Conservation (phyloP, 92 coral and sea anemone species). For the Porites cylindrica region DNA sequence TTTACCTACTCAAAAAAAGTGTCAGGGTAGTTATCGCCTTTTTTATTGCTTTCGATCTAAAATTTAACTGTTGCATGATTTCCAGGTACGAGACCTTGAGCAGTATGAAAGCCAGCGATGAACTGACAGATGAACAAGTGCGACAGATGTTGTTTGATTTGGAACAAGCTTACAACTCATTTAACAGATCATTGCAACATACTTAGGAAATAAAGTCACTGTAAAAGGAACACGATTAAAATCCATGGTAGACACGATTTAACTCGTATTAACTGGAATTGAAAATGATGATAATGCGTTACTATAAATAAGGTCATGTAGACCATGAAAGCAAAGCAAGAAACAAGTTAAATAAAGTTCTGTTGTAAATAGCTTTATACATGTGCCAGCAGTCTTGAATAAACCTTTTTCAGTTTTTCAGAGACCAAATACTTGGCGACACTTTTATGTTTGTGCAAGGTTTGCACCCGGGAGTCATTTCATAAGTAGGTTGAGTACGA, state of each 20-base stretch:
- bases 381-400: neutral
- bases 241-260: no score
- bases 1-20: no score
- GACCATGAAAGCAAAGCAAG: no score
- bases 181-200: slow-evolving; percentile 92
- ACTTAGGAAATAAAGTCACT: slow-evolving; percentile 15
- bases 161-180: slow-evolving; percentile 94
- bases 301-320: no score
- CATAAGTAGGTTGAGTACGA: no score
- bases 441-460: neutral
- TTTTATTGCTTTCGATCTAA: no score
- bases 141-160: slow-evolving; percentile 98
- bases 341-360: neutral
- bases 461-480: no score
- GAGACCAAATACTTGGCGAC: neutral
- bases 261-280: no score
- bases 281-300: no score
- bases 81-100: slow-evolving; percentile 90
- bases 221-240: no score
- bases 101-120: slow-evolving; percentile 99
- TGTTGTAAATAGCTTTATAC: neutral
- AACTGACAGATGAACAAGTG: slow-evolving; percentile 97
- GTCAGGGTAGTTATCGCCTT: neutral
- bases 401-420: neutral
- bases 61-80: neutral